Base-by-base conservation (phyloP, 1,140 invertebrate species). In the Vanessa tameamea region DNA sequence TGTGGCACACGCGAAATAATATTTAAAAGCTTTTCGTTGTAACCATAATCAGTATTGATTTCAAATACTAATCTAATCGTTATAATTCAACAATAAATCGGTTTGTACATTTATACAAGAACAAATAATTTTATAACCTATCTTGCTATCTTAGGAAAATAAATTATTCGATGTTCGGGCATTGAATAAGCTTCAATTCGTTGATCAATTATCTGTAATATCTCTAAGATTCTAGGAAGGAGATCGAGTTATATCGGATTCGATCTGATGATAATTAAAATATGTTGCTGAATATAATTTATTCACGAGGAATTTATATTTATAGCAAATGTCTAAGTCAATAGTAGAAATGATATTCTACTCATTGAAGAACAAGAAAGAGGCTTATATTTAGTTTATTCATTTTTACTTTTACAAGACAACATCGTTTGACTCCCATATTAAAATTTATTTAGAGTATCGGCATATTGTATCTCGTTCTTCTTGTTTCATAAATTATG, bases 1-100 rank as follows among this genome's bases (percentile, higher is more conserved):
- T 71, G 65, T 3, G 16, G 20, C n/a, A 47, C 37, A 57, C 55
- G 53, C 53, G 47, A 64, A 71, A 64, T 55, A 61, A 61, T 31
- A 26, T 37, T 37, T 61, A 47, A 71, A 47, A 71, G 61, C 47
- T 37, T 47, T 71, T 71, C 16, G 50, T 26, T 50, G 64, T 64
- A 71, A 43, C 69, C 20, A 47, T 47, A 15, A 47, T 47, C 31
- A 9, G 16, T 53, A 51, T 64, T 16, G 8, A 71, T 71, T 64
- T 57, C 16, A 12, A 57, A 50, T 43, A 11, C 37, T 43, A 43
- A 43, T 43, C 37, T 1, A 8, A 0, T 11, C 7, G 7, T 43
- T 43, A 43, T 11, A 5, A 11, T 43, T 43, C 7, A 8, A 43
- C 9, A 5, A 43, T 6, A 43, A 43, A 43, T 9, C 37, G 6